Percentiles rank a stretch among this genome's conserved stretches.
Conservation (phyloP, 1,140 invertebrate species). For the Apolygus lucorum region DNA sequence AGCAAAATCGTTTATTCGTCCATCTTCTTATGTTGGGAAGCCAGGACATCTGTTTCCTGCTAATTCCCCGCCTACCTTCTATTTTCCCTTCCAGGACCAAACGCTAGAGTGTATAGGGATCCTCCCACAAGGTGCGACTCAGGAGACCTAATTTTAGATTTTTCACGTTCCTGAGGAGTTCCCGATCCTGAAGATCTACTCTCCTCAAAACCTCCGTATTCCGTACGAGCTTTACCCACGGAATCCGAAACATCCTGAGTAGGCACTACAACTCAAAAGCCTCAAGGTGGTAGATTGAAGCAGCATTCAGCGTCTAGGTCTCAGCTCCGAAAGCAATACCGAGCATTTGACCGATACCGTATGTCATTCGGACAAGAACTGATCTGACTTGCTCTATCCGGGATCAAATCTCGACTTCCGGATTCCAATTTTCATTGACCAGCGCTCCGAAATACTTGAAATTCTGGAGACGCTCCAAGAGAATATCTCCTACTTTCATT, state of each 20-base stretch:
- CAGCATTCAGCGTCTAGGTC: too few species aligned
- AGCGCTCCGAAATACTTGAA: too few species aligned
- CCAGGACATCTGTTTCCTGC: neutral
- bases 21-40: neutral
- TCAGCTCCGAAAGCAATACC: too few species aligned
- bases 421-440: too few species aligned
- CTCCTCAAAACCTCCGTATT: neutral
- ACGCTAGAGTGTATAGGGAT: neutral
- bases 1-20: too few species aligned
- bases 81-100: neutral
- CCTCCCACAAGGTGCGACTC: neutral
- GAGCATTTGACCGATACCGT: too few species aligned
- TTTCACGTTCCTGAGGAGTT: neutral
- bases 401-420: too few species aligned
- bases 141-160: neutral
- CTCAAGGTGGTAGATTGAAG: too few species aligned
- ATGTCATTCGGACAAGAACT: too few species aligned
- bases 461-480: too few species aligned
- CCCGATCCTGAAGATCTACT: neutral
- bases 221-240: neutral
- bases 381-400: too few species aligned
- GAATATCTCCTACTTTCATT: too few species aligned
- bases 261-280: neutral
- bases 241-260: neutral
- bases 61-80: neutral